A percentile compares a stretch with the other conserved stretches of the same genome.
These are phyloP conservation scores for Plagodis pulveraria DNA, from an alignment of 2,888 invertebrate species.

Conservation along the genomic window DNA sequence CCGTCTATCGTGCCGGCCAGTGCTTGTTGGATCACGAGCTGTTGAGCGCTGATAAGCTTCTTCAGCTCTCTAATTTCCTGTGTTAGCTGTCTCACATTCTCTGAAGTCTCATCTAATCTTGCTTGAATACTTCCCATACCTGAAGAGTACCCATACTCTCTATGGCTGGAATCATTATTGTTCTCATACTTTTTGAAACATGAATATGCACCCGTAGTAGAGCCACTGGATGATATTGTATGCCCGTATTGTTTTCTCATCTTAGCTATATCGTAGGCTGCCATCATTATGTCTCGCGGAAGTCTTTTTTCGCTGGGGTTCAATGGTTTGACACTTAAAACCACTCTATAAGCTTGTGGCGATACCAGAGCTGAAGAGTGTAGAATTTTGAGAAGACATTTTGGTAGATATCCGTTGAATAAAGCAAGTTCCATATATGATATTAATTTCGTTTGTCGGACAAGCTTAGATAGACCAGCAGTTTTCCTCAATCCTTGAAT, in stretches of 20 bases:
- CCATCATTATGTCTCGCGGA: conserved; percentile 91
- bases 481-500: conserved; percentile 94
- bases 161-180: conserved; percentile 80
- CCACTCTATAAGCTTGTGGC: conserved; percentile 92
- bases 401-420: conserved; percentile 91
- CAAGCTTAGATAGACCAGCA: conserved; percentile 92
- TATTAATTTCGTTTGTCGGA: conserved; percentile 94
- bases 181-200: conserved; percentile 88
- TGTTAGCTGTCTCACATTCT: conserved; percentile 87
- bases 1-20: conserved; percentile 75
- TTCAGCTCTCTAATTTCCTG: conserved; percentile 89
- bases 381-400: conserved; percentile 89
- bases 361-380: conserved; percentile 92
- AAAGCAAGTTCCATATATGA: conserved; percentile 93
- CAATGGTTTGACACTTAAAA: conserved; percentile 92
- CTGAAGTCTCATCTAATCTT: conserved; percentile 88
- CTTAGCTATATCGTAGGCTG: conserved; percentile 92
- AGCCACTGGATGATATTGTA: conserved; percentile 88
- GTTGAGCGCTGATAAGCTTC: conserved; percentile 80
- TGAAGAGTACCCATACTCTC: conserved; percentile 83
- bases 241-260: conserved; percentile 89
- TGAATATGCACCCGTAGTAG: conserved; percentile 86
- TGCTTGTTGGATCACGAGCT: conserved; percentile 80
- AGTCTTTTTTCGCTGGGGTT: conserved; percentile 93
- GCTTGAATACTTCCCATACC: conserved; percentile 86